Evolutionary conservation across 2,113 vertebrate species (phyloP), one percentile per base, ranked within the genome.

Genomic region (Ophthalmolycus amberensis): DNA sequence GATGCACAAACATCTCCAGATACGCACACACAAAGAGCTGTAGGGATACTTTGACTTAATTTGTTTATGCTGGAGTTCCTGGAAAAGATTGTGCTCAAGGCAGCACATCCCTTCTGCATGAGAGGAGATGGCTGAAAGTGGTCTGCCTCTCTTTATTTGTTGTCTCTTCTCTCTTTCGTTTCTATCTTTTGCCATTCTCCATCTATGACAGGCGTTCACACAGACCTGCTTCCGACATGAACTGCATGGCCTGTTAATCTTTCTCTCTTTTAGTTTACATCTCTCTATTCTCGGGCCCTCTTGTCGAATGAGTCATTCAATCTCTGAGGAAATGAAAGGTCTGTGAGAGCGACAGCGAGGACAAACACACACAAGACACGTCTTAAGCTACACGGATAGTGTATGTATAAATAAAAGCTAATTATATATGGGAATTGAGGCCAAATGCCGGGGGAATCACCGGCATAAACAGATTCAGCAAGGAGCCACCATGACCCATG

Each of bases 31-130:
- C 37, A 84, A 81, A 87, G 29, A 73, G 88, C 91, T 91, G 85
- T 74, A 78, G 84, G 84, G 79, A 85, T 64, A 85, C 65, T 90
- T 69, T 85, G 82, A 89, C 78, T 91, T 90, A 81, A 93, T 85
- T 88, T 93, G 89, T 92, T 91, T 91, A 82, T 84, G 75, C 75
- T 85, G 67, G 48, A 76, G 77, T 90, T 93, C 90, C 91, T 92
- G 82, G 88, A 89, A 92, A 90, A 86, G 71, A 83, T 42, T 15
- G n/a, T 0, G 74, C 88, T 91, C 48, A 83, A 82, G 88, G 89
- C 87, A 77, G 64, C 76, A 2, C 86, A 73, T 91, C 72, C 34
- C 70, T 88, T 87, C 82, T 77, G 73, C 82, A 85, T 84, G 87
- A 88, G 67, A 40, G 48, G 56, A 84, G 82, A 79, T 60, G 79